Conservation (phyloP, 1,140 invertebrate genomes). For the Eciton burchellii region DNA sequence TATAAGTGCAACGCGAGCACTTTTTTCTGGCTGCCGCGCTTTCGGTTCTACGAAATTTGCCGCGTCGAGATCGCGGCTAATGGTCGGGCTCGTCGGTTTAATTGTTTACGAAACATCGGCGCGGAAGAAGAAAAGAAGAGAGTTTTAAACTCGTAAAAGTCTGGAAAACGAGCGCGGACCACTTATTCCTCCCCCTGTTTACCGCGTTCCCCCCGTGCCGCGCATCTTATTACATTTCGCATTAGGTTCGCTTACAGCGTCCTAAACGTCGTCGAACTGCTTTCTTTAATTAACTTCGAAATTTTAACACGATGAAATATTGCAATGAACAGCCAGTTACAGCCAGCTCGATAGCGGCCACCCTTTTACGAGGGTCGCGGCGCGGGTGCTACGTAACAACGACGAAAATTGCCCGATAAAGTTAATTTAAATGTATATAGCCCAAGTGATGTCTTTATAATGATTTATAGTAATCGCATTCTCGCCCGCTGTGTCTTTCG, state of each 20-base stretch:
- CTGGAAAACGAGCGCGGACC: conserved; percentile 47
- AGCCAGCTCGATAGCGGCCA: conserved; percentile 57
- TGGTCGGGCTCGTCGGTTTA: conserved; percentile 5
- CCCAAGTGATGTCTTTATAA: conserved; percentile 71
- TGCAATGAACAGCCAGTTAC: not conserved
- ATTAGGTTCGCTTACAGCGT: conserved; percentile 38
- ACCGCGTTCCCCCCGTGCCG: conserved; percentile 51
- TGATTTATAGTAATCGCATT: conserved; percentile 78
- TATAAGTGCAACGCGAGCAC: not conserved
- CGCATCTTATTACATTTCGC: conserved; percentile 42
- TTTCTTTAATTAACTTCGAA: conserved; percentile 62
- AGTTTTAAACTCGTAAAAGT: conserved; percentile 71
- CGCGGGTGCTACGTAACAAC: conserved; percentile 69
- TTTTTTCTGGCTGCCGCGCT: not conserved
- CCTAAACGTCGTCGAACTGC: conserved; percentile 51
- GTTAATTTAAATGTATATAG: conserved; percentile 75
- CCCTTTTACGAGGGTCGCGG: conserved; percentile 72
- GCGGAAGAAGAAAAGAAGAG: conserved; percentile 16
- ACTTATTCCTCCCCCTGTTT: conserved; percentile 69
- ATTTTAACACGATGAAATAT: conserved; percentile 56
- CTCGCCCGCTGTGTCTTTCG: conserved; percentile 21
- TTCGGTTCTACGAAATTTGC: not conserved
- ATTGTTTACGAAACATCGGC: conserved; percentile 65
- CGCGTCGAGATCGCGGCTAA: not conserved
- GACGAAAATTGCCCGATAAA: conserved; percentile 80